Evolutionary conservation across 2,113 vertebrate genomes (phyloP).

Genomic region (Chloropsis cyanopogon): DNA sequence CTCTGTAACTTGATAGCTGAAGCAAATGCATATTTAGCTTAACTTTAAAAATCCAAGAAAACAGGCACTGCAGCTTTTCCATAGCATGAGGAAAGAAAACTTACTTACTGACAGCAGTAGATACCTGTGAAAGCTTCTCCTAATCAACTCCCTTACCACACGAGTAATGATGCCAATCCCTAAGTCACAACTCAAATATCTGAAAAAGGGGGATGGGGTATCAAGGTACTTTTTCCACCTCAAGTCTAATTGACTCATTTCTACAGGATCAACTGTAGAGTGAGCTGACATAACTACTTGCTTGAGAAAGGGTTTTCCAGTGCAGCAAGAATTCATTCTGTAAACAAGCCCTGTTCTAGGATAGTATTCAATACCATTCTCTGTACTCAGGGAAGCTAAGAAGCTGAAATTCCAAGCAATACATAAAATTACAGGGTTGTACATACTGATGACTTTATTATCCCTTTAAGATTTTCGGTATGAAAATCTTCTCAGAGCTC

Average conservation of each 20-base stretch:
- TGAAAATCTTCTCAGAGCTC: neutral
- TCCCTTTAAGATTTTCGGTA: neutral
- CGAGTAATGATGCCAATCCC: neutral
- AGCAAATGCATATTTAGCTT: neutral
- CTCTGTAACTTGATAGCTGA: neutral
- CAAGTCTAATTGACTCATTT: neutral
- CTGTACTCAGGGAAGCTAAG: neutral
- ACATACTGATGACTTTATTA: neutral
- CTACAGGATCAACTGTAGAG: neutral
- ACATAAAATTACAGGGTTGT: neutral
- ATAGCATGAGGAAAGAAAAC: neutral
- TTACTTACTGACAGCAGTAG: accelerated
- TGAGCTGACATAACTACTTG: neutral
- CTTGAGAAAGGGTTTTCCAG: neutral
- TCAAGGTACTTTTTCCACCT: neutral
- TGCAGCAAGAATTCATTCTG: neutral
- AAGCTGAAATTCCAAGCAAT: neutral
- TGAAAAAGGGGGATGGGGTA: neutral
- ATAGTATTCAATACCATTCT: neutral
- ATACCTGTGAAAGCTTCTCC: neutral
- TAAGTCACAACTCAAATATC: neutral
- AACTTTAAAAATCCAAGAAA: neutral
- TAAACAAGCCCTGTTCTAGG: neutral
- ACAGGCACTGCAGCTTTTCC: neutral
- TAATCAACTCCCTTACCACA: neutral